phyloP scores from a whole-genome alignment of 2,888 invertebrate species.

The Macropis europaea region DNA sequence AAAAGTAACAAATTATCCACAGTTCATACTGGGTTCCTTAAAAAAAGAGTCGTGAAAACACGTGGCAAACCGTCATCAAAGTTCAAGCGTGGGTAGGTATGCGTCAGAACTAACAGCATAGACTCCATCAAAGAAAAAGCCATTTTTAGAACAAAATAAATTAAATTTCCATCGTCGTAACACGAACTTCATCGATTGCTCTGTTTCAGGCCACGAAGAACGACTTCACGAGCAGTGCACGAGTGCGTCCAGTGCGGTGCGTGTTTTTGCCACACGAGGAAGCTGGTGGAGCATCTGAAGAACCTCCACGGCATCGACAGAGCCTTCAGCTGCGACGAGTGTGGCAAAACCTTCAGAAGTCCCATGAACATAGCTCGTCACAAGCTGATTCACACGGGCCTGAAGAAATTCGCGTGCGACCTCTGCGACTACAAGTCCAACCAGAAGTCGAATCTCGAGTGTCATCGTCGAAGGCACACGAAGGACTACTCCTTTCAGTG shows the following conservation, averaged over 20 bases:
- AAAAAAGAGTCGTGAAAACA: background rate
- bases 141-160: background rate
- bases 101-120: background rate
- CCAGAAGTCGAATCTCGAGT: conserved; percentile 72
- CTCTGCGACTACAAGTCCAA: conserved; percentile 69
- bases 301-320: conserved; percentile 71
- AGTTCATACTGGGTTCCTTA: background rate
- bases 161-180: too few relatives aligned
- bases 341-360: conserved; percentile 69
- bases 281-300: conserved; percentile 76
- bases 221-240: conserved; percentile 63
- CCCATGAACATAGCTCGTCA: conserved; percentile 73
- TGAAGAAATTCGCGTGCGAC: conserved; percentile 68
- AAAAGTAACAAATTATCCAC: too few relatives aligned
- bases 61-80: background rate
- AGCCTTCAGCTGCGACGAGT: conserved; percentile 72
- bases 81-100: conserved; percentile 19
- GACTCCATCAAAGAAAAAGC: background rate
- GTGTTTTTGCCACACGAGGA: conserved; percentile 72
- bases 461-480: conserved; percentile 69
- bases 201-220: conserved; percentile 66
- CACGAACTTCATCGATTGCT: conserved; percentile 2
- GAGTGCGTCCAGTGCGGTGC: conserved; percentile 72
- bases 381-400: conserved; percentile 71
- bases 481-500: conserved; percentile 70